Conservation (phyloP, 2,888 invertebrate species). For the Choreutis nemorana region DNA sequence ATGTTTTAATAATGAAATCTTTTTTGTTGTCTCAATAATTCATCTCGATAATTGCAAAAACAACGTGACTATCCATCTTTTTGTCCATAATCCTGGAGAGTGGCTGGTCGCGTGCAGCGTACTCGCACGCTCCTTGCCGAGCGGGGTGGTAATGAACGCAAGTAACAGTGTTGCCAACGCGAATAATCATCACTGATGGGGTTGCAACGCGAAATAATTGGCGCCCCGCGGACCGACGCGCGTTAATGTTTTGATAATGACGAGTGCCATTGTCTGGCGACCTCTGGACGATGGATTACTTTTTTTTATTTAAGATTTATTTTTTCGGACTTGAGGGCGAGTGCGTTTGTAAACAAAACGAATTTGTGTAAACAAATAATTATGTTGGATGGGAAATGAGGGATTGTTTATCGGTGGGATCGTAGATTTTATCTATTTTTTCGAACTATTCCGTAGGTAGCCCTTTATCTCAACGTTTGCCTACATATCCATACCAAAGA, state of each 20-base stretch:
- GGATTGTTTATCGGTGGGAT: no score
- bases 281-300: slow-evolving; percentile 23
- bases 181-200: slow-evolving; percentile 45
- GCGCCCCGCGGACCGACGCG: slow-evolving; percentile 54
- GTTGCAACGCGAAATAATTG: slow-evolving; percentile 58
- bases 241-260: slow-evolving; percentile 61
- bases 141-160: slow-evolving; percentile 31
- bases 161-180: slow-evolving; percentile 43
- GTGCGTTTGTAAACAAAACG: slow-evolving; percentile 27
- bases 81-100: background rate
- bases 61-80: background rate
- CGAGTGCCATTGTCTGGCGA: slow-evolving; percentile 39
- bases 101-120: slow-evolving; percentile 5
- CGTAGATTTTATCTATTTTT: no score
- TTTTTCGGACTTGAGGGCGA: slow-evolving; percentile 24
- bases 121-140: slow-evolving; percentile 24
- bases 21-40: no score
- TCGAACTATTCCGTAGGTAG: no score
- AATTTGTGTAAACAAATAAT: slow-evolving; percentile 25
- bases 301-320: slow-evolving; percentile 50
- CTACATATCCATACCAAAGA: no score
- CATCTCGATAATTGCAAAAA: no score
- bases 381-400: no score
- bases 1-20: no score
- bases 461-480: no score